These are phyloP conservation scores for Sebastes kiyomatsui DNA, from an alignment of 2,797 vertebrate genomes.

Conservation along the genomic window DNA sequence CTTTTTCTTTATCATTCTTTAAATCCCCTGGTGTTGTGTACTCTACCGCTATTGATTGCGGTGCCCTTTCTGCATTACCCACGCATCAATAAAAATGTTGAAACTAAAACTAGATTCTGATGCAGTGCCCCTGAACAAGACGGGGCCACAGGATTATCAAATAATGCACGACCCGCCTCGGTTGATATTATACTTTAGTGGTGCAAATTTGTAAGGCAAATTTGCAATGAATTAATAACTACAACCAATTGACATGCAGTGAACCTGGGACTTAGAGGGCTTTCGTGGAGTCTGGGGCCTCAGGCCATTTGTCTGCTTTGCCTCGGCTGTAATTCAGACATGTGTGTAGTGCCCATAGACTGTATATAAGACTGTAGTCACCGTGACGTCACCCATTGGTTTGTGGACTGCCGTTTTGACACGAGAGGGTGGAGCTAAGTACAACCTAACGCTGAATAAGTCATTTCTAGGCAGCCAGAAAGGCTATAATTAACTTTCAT, in stretches of 20 bases:
- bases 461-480: too few species aligned
- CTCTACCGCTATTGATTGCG: too few species aligned
- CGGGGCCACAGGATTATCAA: background rate
- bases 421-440: too few species aligned
- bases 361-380: too few species aligned
- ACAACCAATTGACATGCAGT: background rate
- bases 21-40: too few species aligned
- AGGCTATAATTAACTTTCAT: too few species aligned
- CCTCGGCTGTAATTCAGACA: conserved; percentile 16
- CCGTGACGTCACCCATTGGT: too few species aligned
- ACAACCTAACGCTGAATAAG: too few species aligned
- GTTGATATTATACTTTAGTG: background rate
- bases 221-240: conserved; percentile 1
- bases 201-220: background rate
- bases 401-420: too few species aligned
- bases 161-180: background rate
- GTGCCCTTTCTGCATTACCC: too few species aligned
- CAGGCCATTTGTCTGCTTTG: background rate
- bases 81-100: too few species aligned
- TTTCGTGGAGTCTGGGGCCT: conserved; percentile 12
- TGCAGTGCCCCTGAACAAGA: background rate
- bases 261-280: background rate
- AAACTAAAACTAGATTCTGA: background rate
- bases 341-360: background rate
- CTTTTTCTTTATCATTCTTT: too few species aligned